Percentiles rank a stretch among this genome's conserved stretches.
Conservation (phyloP, 2,888 invertebrate genomes). For the Mantis religiosa region DNA sequence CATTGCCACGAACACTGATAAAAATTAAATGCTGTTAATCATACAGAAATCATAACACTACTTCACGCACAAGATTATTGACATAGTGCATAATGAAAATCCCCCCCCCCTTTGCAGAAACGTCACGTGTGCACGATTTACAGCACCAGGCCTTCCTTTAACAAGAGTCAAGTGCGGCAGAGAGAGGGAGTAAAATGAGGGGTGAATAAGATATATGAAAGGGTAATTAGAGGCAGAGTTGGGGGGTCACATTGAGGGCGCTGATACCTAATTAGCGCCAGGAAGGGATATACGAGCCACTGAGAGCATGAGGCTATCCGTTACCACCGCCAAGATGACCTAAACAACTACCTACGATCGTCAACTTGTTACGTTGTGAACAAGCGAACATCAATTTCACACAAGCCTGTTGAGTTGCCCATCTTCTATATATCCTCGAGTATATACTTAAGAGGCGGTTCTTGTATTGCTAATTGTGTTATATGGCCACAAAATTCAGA, state of each 20-base stretch:
- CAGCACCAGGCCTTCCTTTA: neutral
- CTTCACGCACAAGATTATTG: neutral
- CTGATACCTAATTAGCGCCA: neutral
- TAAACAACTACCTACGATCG: neutral
- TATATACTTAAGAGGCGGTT: neutral
- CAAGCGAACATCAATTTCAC: neutral
- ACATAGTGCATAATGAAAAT: neutral
- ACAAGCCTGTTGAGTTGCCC: neutral
- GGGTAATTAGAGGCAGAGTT: conserved; percentile 1
- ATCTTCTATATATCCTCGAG: neutral
- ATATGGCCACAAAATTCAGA: too few relatives aligned
- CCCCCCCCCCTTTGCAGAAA: neutral
- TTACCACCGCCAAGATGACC: neutral
- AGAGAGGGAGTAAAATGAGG: neutral
- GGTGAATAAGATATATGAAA: conserved; percentile 8
- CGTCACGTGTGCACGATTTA: neutral
- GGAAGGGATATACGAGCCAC: neutral
- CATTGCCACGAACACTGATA: too few relatives aligned
- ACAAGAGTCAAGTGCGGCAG: neutral
- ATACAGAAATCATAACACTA: neutral
- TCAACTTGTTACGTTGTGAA: neutral
- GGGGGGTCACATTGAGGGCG: conserved; percentile 1
- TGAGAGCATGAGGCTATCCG: neutral
- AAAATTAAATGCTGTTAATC: neutral
- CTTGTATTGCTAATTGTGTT: too few relatives aligned